Percentiles rank a stretch among this genome's conserved stretches.
Conservation (phyloP, 2,113 vertebrate species). For the Istiophorus platypterus region DNA sequence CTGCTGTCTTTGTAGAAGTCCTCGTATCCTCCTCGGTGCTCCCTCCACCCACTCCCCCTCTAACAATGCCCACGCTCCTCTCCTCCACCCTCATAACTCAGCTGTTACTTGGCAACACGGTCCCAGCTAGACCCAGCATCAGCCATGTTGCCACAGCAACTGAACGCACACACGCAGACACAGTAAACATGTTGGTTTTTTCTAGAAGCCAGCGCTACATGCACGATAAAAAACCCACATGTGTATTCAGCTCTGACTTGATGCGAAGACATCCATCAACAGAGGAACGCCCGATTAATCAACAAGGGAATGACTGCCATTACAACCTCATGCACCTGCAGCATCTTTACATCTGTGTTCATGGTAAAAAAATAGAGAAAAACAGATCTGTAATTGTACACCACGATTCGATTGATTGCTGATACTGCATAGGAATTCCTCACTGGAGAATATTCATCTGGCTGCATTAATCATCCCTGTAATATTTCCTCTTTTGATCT, state of each 20-base stretch:
- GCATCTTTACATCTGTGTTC: slow-evolving; percentile 42
- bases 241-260: slow-evolving; percentile 34
- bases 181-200: slow-evolving; percentile 69
- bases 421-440: slow-evolving; percentile 33
- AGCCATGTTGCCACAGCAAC: slow-evolving; percentile 78
- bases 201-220: slow-evolving; percentile 15
- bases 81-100: slow-evolving; percentile 81
- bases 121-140: slow-evolving; percentile 82
- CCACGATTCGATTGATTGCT: slow-evolving; percentile 41
- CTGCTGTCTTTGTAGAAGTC: slow-evolving; percentile 71
- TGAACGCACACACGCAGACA: slow-evolving; percentile 67
- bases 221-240: slow-evolving; percentile 47
- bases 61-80: slow-evolving; percentile 65
- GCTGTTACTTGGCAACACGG: slow-evolving; percentile 86
- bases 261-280: slow-evolving; percentile 40
- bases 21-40: slow-evolving; percentile 55
- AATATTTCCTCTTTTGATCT: slow-evolving; percentile 25
- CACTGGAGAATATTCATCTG: slow-evolving; percentile 31
- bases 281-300: slow-evolving; percentile 26
- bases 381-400: slow-evolving; percentile 4
- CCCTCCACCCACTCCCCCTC: slow-evolving; percentile 47
- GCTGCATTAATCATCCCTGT: slow-evolving; percentile 24
- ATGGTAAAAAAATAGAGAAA: slow-evolving; percentile 17
- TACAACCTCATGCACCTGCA: slow-evolving; percentile 59
- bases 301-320: slow-evolving; percentile 1